Evolutionary conservation across 2,888 invertebrate species (phyloP), one percentile per base, ranked within the genome.

Genomic region (Thera obeliscata): DNA sequence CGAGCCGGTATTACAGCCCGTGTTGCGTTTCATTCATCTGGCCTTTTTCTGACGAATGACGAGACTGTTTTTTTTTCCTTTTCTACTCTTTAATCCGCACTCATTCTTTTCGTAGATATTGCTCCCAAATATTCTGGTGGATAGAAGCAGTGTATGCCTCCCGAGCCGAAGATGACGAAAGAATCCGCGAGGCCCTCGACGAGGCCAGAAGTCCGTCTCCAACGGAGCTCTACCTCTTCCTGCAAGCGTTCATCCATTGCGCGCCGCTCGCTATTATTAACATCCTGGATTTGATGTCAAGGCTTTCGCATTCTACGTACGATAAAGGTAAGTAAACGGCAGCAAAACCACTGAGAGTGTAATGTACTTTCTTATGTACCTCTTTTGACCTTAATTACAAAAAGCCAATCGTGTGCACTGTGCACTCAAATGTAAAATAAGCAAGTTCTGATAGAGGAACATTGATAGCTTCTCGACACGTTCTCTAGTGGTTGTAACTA

Each of bases 221-320:
- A n/a, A 94, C 96, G 74, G 97, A 97, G 82, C 88, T 97, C 46
- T 97, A 97, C 81, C 94, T 96, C 62, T 96, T 97, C 76, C 91
- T 97, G 9, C 97, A 97, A 84, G 96, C 97, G 2, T 97, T 96
- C 87, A 89, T 96, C 8, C 97, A 97, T 80, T 95, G 96, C 2
- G 96, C 96, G 0, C 97, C 97, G 0, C 96, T 96, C 85, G 74
- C 96, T 94, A 85, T 94, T 93, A 22, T 95, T 36, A 93, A 92
- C 69, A 83, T 92, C 66, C 74, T 92, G 46, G 86, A 95, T 81
- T 91, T 97, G 77, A 92, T 97, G 83, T 92, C 95, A 64, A 87
- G 94, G 49, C 94, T 94, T 75, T 93, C 94, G 46, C 83, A 93
- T 41, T 90, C 94, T 61, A 94, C 94, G 59, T 94, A 93, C 82